These are phyloP conservation scores for Plodia interpunctella DNA, from an alignment of 1,140 invertebrate genomes.

Conservation along the genomic window DNA sequence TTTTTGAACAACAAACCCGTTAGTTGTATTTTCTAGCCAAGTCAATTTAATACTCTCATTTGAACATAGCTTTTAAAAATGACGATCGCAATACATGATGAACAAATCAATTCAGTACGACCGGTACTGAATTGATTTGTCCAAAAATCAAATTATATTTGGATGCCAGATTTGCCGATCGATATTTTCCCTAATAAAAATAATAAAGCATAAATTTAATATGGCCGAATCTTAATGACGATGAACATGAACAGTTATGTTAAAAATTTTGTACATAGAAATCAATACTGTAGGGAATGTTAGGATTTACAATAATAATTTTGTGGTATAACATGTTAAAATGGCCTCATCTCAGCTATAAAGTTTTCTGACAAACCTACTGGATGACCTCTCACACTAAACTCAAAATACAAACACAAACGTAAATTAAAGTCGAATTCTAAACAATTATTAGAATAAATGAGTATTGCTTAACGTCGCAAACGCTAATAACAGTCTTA, in stretches of 20 bases:
- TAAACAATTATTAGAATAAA: slow-evolving; percentile 11
- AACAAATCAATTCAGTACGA: not conserved
- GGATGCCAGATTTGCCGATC: too few relatives aligned
- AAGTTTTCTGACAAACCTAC: slow-evolving; percentile 69
- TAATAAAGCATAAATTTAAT: slow-evolving; percentile 12
- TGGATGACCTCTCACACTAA: slow-evolving; percentile 44
- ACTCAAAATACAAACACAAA: slow-evolving; percentile 24
- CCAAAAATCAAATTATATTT: too few relatives aligned
- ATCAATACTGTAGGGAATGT: slow-evolving; percentile 54
- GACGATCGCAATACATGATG: not conserved
- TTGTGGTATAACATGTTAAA: slow-evolving; percentile 7
- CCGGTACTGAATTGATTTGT: too few relatives aligned
- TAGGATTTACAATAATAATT: slow-evolving; percentile 24
- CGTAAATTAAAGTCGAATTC: slow-evolving; percentile 12
- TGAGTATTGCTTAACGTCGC: slow-evolving; percentile 21
- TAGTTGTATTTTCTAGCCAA: too few relatives aligned
- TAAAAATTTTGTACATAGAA: slow-evolving; percentile 38
- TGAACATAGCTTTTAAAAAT: too few relatives aligned
- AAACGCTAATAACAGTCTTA: slow-evolving; percentile 27
- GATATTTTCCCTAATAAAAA: not conserved
- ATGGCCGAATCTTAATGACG: slow-evolving; percentile 18
- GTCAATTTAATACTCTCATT: too few relatives aligned
- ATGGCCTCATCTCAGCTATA: slow-evolving; percentile 63
- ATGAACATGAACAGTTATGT: slow-evolving; percentile 17
- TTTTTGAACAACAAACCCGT: too few relatives aligned